These are phyloP conservation scores for Tolmerus cingulatus DNA, from an alignment of 2,888 invertebrate genomes.

Conservation along the genomic window DNA sequence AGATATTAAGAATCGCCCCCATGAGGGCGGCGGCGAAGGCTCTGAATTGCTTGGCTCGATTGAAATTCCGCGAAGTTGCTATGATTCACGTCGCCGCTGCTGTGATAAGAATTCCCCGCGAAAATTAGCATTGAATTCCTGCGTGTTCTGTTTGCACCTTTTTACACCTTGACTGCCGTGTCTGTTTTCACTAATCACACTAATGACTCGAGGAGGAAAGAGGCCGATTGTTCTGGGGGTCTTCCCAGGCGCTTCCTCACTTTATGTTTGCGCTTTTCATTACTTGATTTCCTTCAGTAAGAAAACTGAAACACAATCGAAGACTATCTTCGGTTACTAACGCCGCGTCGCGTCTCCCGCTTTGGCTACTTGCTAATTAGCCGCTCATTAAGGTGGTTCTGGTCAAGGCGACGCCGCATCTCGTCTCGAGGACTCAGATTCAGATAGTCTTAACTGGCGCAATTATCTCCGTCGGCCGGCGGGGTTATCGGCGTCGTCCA, in stretches of 20 bases:
- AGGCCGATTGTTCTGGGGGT: not conserved
- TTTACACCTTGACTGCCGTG: not conserved
- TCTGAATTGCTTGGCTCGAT: not conserved
- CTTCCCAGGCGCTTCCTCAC: not conserved
- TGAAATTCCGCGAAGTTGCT: not conserved
- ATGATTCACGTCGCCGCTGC: not conserved
- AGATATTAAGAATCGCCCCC: not conserved
- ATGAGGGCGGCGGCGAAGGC: not conserved
- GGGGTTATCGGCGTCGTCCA: not conserved
- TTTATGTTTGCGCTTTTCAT: not conserved
- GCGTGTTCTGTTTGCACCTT: not conserved
- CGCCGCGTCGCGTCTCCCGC: not conserved
- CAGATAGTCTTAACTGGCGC: not conserved
- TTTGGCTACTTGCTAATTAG: not conserved
- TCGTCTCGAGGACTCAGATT: not conserved
- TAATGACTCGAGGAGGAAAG: not conserved
- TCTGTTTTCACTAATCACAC: slow-evolving; percentile 3
- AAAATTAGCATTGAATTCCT: slow-evolving; percentile 21
- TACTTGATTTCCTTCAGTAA: not conserved
- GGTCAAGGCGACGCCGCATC: not conserved
- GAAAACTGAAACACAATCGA: not conserved
- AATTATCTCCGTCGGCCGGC: not conserved
- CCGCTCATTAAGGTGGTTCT: not conserved
- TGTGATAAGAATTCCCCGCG: slow-evolving; percentile 18
- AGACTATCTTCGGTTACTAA: not conserved